Evolutionary conservation across 30 jellyfish, hydroid and myxozoan genomes (phyloP).

Genomic region (Pelagia noctiluca): DNA sequence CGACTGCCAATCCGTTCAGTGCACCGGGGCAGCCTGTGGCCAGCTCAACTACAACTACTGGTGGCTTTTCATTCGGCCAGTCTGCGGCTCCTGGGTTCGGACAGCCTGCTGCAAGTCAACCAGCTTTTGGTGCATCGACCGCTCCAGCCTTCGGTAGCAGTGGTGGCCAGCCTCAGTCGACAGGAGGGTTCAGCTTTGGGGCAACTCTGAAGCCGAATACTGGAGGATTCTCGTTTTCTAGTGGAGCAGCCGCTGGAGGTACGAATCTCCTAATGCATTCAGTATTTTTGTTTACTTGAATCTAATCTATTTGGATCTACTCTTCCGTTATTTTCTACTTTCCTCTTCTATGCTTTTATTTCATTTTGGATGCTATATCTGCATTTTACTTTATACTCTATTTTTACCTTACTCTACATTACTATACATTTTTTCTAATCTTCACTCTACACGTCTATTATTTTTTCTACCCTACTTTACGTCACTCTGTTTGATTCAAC

Average conservation of each 20-base stretch:
- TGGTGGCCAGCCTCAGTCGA: constrained; percentile 8
- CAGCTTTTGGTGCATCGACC: constrained; percentile 24
- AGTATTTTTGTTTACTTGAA: too few relatives aligned
- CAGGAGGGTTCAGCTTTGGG: constrained; percentile 63
- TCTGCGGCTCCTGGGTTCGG: neutral
- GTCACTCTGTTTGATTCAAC: neutral
- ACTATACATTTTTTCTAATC: neutral
- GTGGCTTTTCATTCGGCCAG: constrained; percentile 24
- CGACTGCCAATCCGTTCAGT: constrained; percentile 16
- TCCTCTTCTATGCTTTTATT: neutral
- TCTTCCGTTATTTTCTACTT: neutral
- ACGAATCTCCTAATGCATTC: neutral
- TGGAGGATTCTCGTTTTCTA: constrained; percentile 52
- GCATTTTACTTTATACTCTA: neutral
- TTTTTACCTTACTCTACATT: neutral
- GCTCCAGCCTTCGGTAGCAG: constrained; percentile 31
- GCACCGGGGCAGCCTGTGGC: constrained; percentile 20
- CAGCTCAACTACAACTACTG: neutral
- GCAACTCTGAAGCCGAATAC: constrained; percentile 34
- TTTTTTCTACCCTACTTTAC: constrained; percentile 4
- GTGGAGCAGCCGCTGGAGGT: constrained; percentile 44
- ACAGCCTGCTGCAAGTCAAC: neutral
- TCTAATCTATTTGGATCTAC: neutral
- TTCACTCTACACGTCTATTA: neutral
- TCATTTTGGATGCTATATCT: neutral